These are phyloP conservation scores for Amazona guildingii DNA, from an alignment of 2,113 vertebrate species.

Conservation along the genomic window DNA sequence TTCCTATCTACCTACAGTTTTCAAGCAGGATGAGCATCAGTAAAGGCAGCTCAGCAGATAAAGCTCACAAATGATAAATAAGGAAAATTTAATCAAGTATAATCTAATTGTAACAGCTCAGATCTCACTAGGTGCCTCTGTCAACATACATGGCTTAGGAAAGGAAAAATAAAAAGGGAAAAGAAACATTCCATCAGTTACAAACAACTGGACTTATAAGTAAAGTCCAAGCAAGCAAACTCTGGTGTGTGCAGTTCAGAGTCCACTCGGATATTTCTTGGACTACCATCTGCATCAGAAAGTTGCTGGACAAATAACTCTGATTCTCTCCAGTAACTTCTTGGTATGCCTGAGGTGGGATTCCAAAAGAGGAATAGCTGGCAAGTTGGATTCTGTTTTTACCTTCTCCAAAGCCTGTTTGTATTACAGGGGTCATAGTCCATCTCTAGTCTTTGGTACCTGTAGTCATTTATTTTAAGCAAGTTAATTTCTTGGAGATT, in stretches of 20 bases:
- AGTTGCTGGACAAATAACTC: constrained; percentile 21
- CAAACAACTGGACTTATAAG: constrained; percentile 3
- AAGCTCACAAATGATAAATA: neutral
- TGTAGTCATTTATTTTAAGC: neutral
- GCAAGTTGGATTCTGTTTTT: neutral
- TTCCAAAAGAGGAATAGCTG: neutral
- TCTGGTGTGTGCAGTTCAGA: constrained; percentile 40
- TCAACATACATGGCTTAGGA: neutral
- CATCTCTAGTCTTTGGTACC: neutral
- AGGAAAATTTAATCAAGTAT: neutral
- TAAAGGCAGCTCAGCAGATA: neutral
- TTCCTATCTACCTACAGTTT: neutral
- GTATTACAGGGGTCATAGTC: neutral
- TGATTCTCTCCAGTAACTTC: constrained; percentile 55
- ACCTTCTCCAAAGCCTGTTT: neutral
- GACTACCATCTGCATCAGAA: constrained; percentile 1
- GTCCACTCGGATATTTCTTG: constrained; percentile 26
- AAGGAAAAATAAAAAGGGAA: neutral
- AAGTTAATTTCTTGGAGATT: neutral
- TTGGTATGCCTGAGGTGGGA: constrained; percentile 32
- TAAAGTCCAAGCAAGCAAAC: constrained; percentile 28
- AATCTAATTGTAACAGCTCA: neutral
- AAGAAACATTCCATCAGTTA: neutral
- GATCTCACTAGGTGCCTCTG: neutral
- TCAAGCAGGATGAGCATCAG: neutral